A percentile compares a stretch with the other conserved stretches of the same genome.
phyloP scores from a whole-genome alignment of 2,113 vertebrate genomes.

The Bujurquina vittata region DNA sequence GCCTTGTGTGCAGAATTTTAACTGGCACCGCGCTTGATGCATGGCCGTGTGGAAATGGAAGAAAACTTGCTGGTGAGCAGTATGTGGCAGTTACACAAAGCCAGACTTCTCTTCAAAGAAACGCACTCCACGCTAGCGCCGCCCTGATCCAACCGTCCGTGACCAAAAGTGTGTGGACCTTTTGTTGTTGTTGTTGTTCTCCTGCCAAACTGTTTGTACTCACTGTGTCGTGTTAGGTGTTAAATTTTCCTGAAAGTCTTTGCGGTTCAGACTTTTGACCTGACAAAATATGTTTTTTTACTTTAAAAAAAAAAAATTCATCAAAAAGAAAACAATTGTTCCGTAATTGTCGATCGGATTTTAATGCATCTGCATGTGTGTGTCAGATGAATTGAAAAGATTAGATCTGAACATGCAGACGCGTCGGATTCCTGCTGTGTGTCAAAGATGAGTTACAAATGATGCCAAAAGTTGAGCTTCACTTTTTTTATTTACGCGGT shows the following conservation, averaged over 20 bases:
- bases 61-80: neutral
- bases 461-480: neutral
- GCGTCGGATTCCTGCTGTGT: neutral
- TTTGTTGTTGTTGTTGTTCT: neutral
- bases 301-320: neutral
- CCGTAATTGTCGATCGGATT: neutral
- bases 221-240: neutral
- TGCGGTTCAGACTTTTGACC: neutral
- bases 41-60: neutral
- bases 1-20: constrained; percentile 8
- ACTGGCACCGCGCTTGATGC: neutral
- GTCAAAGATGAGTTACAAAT: neutral
- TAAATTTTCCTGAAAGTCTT: neutral
- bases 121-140: neutral
- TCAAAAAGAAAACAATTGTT: neutral
- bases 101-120: neutral
- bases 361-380: neutral
- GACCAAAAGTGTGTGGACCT: neutral
- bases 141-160: neutral
- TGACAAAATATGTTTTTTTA: neutral
- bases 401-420: neutral
- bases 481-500: neutral
- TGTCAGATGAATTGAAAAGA: neutral
- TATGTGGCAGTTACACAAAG: neutral
- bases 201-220: neutral